Conservation (phyloP, 2,888 invertebrate genomes). For the Ptycholaimellus sp. region DNA sequence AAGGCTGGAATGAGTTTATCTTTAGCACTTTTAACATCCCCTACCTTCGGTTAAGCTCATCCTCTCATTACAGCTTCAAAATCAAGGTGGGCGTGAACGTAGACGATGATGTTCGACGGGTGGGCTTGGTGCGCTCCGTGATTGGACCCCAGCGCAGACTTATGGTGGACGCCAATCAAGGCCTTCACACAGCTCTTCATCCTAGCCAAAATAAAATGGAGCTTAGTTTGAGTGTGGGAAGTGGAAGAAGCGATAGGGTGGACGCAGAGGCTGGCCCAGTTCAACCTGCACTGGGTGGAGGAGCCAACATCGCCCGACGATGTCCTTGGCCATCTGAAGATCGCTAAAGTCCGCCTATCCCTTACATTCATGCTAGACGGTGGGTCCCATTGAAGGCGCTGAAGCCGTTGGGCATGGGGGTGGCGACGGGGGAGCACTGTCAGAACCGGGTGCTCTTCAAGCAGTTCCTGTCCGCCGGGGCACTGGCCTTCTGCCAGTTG, state of each 20-base stretch:
- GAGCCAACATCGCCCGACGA: conserved; percentile 81
- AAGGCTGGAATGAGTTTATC: not conserved
- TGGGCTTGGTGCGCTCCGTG: conserved; percentile 44
- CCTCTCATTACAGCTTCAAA: conserved; percentile 44
- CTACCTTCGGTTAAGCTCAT: no score
- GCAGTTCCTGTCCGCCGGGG: conserved; percentile 51
- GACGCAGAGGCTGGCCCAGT: conserved; percentile 50
- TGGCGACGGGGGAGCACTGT: conserved; percentile 76
- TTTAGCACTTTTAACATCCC: no score
- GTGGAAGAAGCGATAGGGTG: conserved; percentile 58
- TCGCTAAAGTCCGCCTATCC: conserved; percentile 46
- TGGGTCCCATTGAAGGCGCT: conserved; percentile 27
- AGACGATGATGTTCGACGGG: conserved; percentile 48
- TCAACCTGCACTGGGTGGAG: conserved; percentile 62
- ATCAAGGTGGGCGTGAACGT: conserved; percentile 62
- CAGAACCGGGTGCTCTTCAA: conserved; percentile 74
- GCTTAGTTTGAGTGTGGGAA: conserved; percentile 46
- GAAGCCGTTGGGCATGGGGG: conserved; percentile 48
- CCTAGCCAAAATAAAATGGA: no score
- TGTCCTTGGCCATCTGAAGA: conserved; percentile 54
- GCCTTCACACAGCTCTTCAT: no score
- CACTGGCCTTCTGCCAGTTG: conserved; percentile 64
- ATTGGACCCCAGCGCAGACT: conserved; percentile 51
- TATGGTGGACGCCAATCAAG: conserved; percentile 69
- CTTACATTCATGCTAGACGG: no score